A percentile compares a stretch with the other conserved stretches of the same genome.
Conservation (phyloP, 2,888 invertebrate species). For the Drosophila birchii region DNA sequence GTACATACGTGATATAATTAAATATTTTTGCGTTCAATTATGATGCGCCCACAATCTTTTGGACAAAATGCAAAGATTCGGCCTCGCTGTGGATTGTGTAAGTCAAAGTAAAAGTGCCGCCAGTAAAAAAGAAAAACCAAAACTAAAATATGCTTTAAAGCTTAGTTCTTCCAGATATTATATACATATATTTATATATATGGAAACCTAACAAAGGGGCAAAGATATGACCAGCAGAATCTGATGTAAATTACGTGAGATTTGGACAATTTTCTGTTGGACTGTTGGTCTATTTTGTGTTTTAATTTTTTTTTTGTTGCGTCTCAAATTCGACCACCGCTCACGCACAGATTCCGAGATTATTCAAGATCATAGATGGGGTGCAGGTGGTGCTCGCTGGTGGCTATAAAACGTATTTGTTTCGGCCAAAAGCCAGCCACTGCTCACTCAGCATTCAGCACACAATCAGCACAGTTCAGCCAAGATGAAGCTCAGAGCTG, state of each 20-base stretch:
- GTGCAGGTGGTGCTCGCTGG: slow-evolving; percentile 5
- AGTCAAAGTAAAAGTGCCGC: slow-evolving; percentile 27
- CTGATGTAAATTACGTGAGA: slow-evolving; percentile 32
- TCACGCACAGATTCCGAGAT: slow-evolving; percentile 33
- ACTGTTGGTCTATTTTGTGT: slow-evolving; percentile 2
- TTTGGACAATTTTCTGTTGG: background rate
- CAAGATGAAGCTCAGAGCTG: slow-evolving; percentile 23
- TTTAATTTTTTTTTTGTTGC: background rate
- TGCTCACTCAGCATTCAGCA: slow-evolving; percentile 34
- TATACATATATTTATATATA: background rate
- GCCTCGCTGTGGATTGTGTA: slow-evolving; percentile 26
- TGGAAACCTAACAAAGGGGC: background rate
- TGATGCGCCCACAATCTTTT: slow-evolving; percentile 2
- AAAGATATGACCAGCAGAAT: background rate
- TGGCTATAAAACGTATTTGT: slow-evolving; percentile 37
- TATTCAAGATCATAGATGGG: slow-evolving; percentile 33
- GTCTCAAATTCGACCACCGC: slow-evolving; percentile 20
- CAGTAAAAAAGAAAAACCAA: background rate
- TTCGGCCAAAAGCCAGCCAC: slow-evolving; percentile 19
- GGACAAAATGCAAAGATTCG: slow-evolving; percentile 7
- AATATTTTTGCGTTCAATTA: slow-evolving; percentile 21
- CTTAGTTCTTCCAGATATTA: background rate
- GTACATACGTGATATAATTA: slow-evolving; percentile 28
- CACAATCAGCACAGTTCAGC: slow-evolving; percentile 11
- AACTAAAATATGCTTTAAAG: background rate